These are phyloP conservation scores for Psittacula echo DNA, from an alignment of 2,797 vertebrate genomes.

Conservation along the genomic window DNA sequence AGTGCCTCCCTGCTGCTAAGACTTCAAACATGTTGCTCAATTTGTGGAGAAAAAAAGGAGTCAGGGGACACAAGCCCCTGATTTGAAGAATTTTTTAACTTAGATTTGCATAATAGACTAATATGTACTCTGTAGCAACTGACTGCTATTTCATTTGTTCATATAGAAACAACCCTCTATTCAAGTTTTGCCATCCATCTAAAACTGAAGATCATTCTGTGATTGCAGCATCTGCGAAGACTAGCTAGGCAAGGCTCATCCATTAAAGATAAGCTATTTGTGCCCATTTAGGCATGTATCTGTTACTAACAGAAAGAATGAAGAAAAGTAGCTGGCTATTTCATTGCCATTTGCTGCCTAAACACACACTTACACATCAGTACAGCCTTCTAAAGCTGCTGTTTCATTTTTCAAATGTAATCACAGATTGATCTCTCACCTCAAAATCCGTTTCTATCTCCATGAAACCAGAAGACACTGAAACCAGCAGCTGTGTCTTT, in stretches of 20 bases:
- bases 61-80: background rate
- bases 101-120: background rate
- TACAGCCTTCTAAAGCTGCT: background rate
- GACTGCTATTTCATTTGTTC: background rate
- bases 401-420: background rate
- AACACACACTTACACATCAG: background rate
- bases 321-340: background rate
- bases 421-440: background rate
- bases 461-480: background rate
- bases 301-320: background rate
- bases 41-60: background rate
- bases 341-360: background rate
- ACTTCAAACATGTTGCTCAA: background rate
- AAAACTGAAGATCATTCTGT: background rate
- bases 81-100: background rate
- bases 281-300: background rate
- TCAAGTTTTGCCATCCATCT: background rate
- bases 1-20: background rate
- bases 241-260: background rate
- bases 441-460: background rate
- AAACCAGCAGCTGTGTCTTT: background rate
- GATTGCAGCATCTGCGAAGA: background rate
- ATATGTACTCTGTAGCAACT: background rate
- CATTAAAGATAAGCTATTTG: background rate
- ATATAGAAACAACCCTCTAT: background rate